Conservation (phyloP, 2,888 invertebrate species). For the Lasioglossum figueresi region DNA sequence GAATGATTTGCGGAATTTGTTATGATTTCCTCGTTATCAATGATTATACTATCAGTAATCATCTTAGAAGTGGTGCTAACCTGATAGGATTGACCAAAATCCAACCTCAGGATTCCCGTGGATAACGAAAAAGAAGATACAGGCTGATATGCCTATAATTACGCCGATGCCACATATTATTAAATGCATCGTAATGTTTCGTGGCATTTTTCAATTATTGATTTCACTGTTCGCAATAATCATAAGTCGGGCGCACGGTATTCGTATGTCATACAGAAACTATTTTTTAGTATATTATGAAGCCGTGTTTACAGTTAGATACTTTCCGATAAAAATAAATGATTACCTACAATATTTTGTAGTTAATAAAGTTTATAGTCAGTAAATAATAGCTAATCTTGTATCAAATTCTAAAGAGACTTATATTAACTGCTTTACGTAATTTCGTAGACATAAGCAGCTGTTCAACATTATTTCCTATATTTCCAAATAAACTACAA, state of each 20-base stretch:
- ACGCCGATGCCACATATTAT: conserved; percentile 67
- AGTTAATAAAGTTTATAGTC: background rate
- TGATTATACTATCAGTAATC: background rate
- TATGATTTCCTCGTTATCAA: background rate
- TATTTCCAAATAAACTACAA: background rate
- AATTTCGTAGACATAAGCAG: background rate
- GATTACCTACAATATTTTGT: conserved; percentile 1
- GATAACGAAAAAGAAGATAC: conserved; percentile 67
- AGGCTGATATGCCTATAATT: conserved; percentile 61
- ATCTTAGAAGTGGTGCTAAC: conserved; percentile 58
- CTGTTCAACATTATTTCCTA: background rate
- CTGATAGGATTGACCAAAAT: conserved; percentile 74
- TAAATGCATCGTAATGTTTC: conserved; percentile 54
- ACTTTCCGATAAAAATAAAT: background rate
- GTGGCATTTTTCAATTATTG: conserved; percentile 62
- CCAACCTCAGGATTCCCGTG: conserved; percentile 70
- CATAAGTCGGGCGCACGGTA: background rate
- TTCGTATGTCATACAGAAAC: conserved; percentile 11
- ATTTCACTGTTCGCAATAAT: conserved; percentile 23
- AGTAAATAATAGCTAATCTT: background rate
- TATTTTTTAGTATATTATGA: background rate
- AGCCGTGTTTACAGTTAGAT: conserved; percentile 3
- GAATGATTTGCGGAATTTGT: background rate
- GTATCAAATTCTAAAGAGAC: background rate
- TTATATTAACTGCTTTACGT: background rate